Evolutionary conservation across 2,113 vertebrate species (phyloP).

Genomic region (Crocuta crocuta): DNA sequence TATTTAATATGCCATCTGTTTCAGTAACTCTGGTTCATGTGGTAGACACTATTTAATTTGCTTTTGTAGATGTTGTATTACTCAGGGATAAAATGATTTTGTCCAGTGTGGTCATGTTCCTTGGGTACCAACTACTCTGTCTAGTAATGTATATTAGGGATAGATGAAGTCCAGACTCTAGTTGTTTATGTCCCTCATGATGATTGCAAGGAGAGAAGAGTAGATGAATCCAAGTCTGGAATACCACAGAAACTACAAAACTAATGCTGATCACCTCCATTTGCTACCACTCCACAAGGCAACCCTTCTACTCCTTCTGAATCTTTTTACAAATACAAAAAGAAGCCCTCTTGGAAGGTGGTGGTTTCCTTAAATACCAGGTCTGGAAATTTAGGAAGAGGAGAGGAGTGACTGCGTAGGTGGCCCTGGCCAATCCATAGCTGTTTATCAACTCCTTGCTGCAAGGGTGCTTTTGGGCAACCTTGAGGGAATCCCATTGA

Average conservation of each 20-base stretch:
- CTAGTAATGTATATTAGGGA: not conserved
- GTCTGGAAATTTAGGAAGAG: not conserved
- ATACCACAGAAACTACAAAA: constrained; percentile 45
- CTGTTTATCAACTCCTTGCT: not conserved
- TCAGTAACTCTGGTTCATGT: constrained; percentile 3
- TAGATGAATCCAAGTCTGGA: not conserved
- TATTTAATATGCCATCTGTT: constrained; percentile 45
- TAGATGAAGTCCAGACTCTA: not conserved
- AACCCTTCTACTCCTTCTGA: constrained; percentile 46
- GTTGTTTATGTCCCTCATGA: not conserved
- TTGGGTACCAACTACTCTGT: constrained; percentile 29
- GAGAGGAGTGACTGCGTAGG: not conserved
- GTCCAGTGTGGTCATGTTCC: constrained; percentile 4
- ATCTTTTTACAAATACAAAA: constrained; percentile 36
- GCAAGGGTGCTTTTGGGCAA: not conserved
- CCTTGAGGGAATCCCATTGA: not conserved
- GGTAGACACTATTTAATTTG: constrained; percentile 45
- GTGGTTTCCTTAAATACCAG: not conserved
- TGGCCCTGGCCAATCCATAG: not conserved
- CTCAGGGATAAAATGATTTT: constrained; percentile 48
- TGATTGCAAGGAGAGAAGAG: constrained; percentile 34
- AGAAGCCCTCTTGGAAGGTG: not conserved
- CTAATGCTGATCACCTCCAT: not conserved
- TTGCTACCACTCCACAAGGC: not conserved
- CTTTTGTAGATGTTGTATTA: constrained; percentile 12